Conservation (phyloP, 2,888 invertebrate species). For the Kryphioiulus occultus region DNA sequence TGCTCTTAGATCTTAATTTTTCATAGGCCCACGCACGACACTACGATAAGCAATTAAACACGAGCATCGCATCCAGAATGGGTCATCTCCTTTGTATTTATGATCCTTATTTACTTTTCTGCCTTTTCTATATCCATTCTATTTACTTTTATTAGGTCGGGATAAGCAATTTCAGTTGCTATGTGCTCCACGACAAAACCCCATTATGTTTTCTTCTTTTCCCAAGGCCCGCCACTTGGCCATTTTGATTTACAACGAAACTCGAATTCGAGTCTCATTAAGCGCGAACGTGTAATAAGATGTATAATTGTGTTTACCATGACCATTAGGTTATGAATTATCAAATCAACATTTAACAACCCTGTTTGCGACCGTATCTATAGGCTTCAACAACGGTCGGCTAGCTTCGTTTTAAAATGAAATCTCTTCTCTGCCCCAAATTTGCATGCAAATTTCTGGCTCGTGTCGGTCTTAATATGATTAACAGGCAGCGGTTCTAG, state of each 20-base stretch:
- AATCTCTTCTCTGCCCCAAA: not conserved
- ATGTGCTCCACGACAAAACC: not conserved
- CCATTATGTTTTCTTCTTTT: not conserved
- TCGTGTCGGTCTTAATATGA: slow-evolving; percentile 11
- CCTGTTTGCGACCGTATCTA: not conserved
- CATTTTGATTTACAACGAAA: slow-evolving; percentile 25
- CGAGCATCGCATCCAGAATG: not conserved
- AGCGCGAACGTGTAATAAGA: slow-evolving; percentile 2
- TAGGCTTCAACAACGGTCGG: not conserved
- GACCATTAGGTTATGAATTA: slow-evolving; percentile 29
- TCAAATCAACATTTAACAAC: slow-evolving; percentile 31
- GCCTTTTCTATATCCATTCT: slow-evolving; percentile 8
- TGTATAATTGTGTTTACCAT: slow-evolving; percentile 10
- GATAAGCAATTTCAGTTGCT: slow-evolving; percentile 26
- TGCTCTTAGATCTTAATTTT: not conserved
- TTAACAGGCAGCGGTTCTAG: slow-evolving; percentile 21
- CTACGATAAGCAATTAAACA: not conserved
- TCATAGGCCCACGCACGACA: not conserved
- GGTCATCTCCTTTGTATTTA: slow-evolving; percentile 22
- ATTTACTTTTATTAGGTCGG: slow-evolving; percentile 20
- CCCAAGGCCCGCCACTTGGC: not conserved
- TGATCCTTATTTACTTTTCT: slow-evolving; percentile 29
- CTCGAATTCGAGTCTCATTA: not conserved
- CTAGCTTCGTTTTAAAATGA: not conserved
- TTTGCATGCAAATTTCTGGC: slow-evolving; percentile 2